These are phyloP conservation scores for Nerophis ophidion DNA, from an alignment of 2,113 vertebrate species.

Conservation along the genomic window DNA sequence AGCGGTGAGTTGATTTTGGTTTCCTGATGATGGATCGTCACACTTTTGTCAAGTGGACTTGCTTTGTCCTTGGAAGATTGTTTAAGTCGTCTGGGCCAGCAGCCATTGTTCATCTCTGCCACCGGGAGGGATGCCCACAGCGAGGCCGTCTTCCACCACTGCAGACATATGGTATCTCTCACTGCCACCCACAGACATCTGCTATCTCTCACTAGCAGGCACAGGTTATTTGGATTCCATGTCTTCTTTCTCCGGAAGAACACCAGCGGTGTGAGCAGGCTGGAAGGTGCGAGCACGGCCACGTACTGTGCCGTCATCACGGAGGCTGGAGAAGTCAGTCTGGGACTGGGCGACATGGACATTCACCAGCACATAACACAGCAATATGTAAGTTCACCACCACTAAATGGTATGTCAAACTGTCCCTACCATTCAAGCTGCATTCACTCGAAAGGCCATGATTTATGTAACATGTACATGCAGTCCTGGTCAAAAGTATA, in stretches of 20 bases:
- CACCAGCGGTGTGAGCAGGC: slow-evolving; percentile 57
- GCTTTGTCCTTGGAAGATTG: slow-evolving; percentile 67
- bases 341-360: slow-evolving; percentile 86
- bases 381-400: slow-evolving; percentile 70
- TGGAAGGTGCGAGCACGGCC: slow-evolving; percentile 65
- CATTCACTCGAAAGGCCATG: too few species aligned
- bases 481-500: too few species aligned
- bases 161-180: slow-evolving; percentile 82
- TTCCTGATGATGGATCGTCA: not conserved
- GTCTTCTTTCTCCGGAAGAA: slow-evolving; percentile 51
- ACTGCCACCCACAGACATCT: slow-evolving; percentile 65
- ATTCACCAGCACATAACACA: slow-evolving; percentile 82
- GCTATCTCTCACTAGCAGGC: slow-evolving; percentile 57
- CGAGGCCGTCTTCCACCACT: slow-evolving; percentile 72
- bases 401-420: too few species aligned
- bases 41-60: too few species aligned
- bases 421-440: too few species aligned
- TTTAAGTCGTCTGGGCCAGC: slow-evolving; percentile 76
- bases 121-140: slow-evolving; percentile 78
- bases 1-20: slow-evolving; percentile 68
- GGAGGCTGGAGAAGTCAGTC: slow-evolving; percentile 76
- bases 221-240: too few species aligned
- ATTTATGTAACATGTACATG: too few species aligned
- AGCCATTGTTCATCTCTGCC: slow-evolving; percentile 79
- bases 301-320: slow-evolving; percentile 72